phyloP scores from a whole-genome alignment of 2,888 invertebrate genomes.

The Andrena bicolor region DNA sequence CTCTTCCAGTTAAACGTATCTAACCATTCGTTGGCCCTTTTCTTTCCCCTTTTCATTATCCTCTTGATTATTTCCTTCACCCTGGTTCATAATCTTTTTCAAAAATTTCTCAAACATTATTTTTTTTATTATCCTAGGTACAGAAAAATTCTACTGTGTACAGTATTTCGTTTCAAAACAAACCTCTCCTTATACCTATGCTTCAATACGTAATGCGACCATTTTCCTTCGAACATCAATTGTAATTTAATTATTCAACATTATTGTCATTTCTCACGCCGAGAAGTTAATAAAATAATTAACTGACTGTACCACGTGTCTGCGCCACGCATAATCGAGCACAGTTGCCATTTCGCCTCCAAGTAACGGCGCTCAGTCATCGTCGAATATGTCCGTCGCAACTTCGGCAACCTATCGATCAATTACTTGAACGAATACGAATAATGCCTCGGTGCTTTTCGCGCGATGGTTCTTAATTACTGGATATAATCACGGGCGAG shows the following conservation, averaged over 20 bases:
- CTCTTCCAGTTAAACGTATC: constrained; percentile 80
- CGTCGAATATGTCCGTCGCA: constrained; percentile 69
- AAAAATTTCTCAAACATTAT: too few species aligned
- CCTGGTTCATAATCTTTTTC: background rate
- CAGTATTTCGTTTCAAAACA: background rate
- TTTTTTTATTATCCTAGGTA: background rate
- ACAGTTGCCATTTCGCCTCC: constrained; percentile 42
- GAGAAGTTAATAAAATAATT: background rate
- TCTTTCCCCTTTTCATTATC: constrained; percentile 28
- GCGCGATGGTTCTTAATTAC: constrained; percentile 78
- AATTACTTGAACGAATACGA: constrained; percentile 75
- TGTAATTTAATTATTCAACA: background rate
- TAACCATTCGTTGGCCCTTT: constrained; percentile 37
- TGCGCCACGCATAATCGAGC: constrained; percentile 2
- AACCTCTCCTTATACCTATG: background rate
- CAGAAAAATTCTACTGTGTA: background rate
- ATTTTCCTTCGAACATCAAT: background rate
- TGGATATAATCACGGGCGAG: constrained; percentile 71
- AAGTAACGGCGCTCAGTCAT: constrained; percentile 72
- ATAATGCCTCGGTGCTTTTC: constrained; percentile 59
- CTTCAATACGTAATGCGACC: background rate
- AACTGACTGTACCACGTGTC: constrained; percentile 13
- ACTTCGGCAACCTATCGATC: constrained; percentile 78
- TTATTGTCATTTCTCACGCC: background rate
- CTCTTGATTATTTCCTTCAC: background rate